Conservation (phyloP, 2,797 vertebrate genomes). For the Cirrhinus molitorella region DNA sequence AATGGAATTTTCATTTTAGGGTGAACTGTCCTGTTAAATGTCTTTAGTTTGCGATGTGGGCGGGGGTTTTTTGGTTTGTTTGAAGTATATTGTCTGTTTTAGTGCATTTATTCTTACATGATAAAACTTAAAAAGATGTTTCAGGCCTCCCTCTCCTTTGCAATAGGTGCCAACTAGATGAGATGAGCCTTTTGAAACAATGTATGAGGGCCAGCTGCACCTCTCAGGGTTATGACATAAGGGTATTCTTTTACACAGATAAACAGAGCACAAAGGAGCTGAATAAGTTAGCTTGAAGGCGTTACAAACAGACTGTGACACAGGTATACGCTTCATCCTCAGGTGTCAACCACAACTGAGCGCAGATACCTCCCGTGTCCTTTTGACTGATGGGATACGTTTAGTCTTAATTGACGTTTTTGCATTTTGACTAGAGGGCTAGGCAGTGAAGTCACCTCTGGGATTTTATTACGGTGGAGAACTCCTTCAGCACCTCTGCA, state of each 20-base stretch:
- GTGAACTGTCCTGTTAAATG: not conserved
- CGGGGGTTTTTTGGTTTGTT: not conserved
- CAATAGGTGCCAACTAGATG: conserved; percentile 51
- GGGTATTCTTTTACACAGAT: conserved; percentile 62
- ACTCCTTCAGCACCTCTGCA: conserved; percentile 17
- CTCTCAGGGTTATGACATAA: conserved; percentile 59
- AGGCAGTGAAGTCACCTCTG: conserved; percentile 38
- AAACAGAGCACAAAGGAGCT: conserved; percentile 49
- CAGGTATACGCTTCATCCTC: conserved; percentile 78
- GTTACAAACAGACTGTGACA: conserved; percentile 73
- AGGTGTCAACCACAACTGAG: conserved; percentile 79
- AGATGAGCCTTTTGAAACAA: conserved; percentile 44
- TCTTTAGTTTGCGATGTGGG: not conserved
- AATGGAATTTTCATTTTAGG: not conserved
- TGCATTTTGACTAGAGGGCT: conserved; percentile 52
- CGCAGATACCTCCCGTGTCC: conserved; percentile 52
- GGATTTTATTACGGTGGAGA: conserved; percentile 53
- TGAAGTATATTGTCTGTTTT: not conserved
- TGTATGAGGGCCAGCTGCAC: conserved; percentile 53
- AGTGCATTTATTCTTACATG: not conserved
- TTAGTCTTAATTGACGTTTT: conserved; percentile 62
- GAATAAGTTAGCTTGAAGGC: conserved; percentile 67
- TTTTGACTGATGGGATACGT: conserved; percentile 69
- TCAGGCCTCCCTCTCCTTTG: not conserved
- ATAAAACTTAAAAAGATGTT: conserved; percentile 18